Evolutionary conservation across 2,797 vertebrate species (phyloP).

Genomic region (Sparus aurata): DNA sequence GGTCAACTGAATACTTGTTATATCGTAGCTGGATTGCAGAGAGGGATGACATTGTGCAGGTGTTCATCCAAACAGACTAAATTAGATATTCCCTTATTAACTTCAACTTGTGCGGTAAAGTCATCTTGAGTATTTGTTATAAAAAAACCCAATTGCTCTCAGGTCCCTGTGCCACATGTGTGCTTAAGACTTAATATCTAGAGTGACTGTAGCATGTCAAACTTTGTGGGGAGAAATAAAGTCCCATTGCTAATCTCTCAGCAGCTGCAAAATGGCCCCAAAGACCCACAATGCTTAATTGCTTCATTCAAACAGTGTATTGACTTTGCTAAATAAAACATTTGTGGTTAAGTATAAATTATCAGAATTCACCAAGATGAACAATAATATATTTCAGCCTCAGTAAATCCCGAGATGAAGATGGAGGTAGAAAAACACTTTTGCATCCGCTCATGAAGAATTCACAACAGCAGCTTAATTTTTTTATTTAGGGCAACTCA

Average conservation of each 20-base stretch:
- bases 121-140: slow-evolving; percentile 23
- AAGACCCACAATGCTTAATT: slow-evolving; percentile 64
- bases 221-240: slow-evolving; percentile 34
- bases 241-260: slow-evolving; percentile 53
- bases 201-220: slow-evolving; percentile 44
- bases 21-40: neutral
- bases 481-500: slow-evolving; percentile 18
- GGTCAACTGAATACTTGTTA: neutral
- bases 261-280: slow-evolving; percentile 43
- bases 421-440: slow-evolving; percentile 33
- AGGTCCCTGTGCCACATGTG: slow-evolving; percentile 23
- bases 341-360: slow-evolving; percentile 43
- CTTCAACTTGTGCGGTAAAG: slow-evolving; percentile 16
- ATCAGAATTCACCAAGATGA: slow-evolving; percentile 46
- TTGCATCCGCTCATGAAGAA: slow-evolving; percentile 8
- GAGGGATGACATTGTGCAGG: neutral
- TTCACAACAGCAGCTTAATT: slow-evolving; percentile 23
- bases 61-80: neutral
- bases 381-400: slow-evolving; percentile 50
- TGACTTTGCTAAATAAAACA: slow-evolving; percentile 63
- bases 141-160: slow-evolving; percentile 9
- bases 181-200: slow-evolving; percentile 14
- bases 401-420: slow-evolving; percentile 25
- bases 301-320: slow-evolving; percentile 54
- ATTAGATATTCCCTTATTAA: slow-evolving; percentile 13